These are phyloP conservation scores for Lampris megalopsis DNA, from an alignment of 2,113 vertebrate species.

Conservation along the genomic window DNA sequence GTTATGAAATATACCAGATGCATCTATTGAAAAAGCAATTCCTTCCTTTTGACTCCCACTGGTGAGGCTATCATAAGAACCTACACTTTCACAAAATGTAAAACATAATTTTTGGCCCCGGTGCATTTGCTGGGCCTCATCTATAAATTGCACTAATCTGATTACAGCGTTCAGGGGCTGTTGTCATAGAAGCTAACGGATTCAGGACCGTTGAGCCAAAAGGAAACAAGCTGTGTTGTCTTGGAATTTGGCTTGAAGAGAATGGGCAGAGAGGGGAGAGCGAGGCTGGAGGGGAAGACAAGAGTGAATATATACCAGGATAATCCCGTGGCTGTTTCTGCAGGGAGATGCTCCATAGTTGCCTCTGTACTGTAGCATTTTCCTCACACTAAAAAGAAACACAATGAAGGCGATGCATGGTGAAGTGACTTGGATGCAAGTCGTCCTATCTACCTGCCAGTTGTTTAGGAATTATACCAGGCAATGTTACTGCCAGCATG, in stretches of 20 bases:
- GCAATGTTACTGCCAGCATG: constrained; percentile 54
- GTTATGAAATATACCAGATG: constrained; percentile 28
- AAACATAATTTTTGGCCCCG: constrained; percentile 25
- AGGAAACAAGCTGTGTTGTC: constrained; percentile 27
- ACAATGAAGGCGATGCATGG: constrained; percentile 40
- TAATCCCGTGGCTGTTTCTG: constrained; percentile 38
- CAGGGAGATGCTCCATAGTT: constrained; percentile 23
- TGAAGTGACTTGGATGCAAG: constrained; percentile 55
- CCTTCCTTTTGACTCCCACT: constrained; percentile 1
- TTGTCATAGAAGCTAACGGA: constrained; percentile 42
- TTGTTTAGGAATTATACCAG: constrained; percentile 56
- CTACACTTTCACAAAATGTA: constrained; percentile 31
- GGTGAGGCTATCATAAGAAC: constrained; percentile 11
- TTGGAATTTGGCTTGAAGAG: constrained; percentile 32
- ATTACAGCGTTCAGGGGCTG: constrained; percentile 35
- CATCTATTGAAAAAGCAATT: constrained; percentile 19
- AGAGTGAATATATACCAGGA: constrained; percentile 5
- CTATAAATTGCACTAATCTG: constrained; percentile 52
- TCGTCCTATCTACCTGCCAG: constrained; percentile 48
- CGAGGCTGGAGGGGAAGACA: constrained; percentile 17
- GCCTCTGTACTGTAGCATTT: constrained; percentile 16
- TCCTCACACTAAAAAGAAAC: constrained; percentile 31
- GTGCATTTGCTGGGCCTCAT: neutral
- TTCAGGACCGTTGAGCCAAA: constrained; percentile 14
- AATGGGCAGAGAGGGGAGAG: neutral